These are phyloP conservation scores for Empis stercorea DNA, from an alignment of 2,888 invertebrate species.

Conservation along the genomic window DNA sequence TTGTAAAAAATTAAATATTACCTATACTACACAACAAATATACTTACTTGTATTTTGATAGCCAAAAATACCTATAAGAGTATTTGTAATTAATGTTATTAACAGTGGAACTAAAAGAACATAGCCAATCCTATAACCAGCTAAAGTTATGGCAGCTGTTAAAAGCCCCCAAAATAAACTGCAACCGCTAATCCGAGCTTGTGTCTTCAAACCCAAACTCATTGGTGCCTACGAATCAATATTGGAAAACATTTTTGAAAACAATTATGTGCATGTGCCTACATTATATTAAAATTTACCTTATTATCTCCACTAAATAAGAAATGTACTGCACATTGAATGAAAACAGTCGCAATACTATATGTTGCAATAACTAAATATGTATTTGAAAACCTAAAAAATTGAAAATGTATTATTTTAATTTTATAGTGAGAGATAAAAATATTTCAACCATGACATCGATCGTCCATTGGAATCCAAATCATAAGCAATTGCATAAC, in stretches of 20 bases:
- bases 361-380: constrained; percentile 22
- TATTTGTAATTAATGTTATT: constrained; percentile 19
- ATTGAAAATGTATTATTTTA: not conserved
- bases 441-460: constrained; percentile 23
- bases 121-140: constrained; percentile 23
- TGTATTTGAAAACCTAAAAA: constrained; percentile 19
- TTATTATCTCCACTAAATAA: constrained; percentile 19
- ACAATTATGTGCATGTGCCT: not conserved
- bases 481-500: constrained; percentile 23
- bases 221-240: constrained; percentile 18
- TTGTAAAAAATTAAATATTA: not conserved
- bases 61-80: constrained; percentile 17
- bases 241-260: not conserved
- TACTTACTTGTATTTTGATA: constrained; percentile 23
- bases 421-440: not conserved
- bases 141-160: constrained; percentile 21
- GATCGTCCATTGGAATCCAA: constrained; percentile 22
- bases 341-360: constrained; percentile 20
- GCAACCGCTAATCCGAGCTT: constrained; percentile 24
- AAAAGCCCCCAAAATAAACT: constrained; percentile 23
- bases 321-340: constrained; percentile 20
- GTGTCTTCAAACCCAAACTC: constrained; percentile 23
- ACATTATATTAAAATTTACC: constrained; percentile 10
- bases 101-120: constrained; percentile 21
- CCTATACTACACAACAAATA: not conserved